Evolutionary conservation across 2,888 invertebrate genomes (phyloP).

Genomic region (Nemurella pictetii): DNA sequence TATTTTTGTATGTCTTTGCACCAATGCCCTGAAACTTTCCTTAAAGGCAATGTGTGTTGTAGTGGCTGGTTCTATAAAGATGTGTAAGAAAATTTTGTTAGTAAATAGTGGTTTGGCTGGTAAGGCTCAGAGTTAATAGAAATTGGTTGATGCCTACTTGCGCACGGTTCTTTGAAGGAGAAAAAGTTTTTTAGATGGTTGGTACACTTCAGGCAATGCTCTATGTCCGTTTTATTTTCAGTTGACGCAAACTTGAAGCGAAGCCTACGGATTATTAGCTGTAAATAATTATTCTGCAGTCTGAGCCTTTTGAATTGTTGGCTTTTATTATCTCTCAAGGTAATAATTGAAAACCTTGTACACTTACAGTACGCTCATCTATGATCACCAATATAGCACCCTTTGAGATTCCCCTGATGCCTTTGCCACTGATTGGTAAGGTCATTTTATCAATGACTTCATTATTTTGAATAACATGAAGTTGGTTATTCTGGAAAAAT

Average conservation of each 20-base stretch:
- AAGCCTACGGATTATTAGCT: slow-evolving; percentile 19
- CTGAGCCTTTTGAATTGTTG: not conserved
- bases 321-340: not conserved
- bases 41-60: not conserved
- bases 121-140: too few species aligned
- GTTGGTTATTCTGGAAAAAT: not conserved
- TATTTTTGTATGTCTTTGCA: slow-evolving; percentile 3
- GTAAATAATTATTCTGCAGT: not conserved
- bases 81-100: too few species aligned
- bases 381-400: not conserved
- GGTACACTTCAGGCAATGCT: slow-evolving; percentile 13
- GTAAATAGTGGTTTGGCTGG: too few species aligned
- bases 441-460: not conserved
- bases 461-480: not conserved
- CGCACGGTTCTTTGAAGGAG: not conserved
- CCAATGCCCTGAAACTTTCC: not conserved
- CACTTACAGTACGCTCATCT: not conserved
- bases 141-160: slow-evolving; percentile 3
- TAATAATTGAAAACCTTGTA: not conserved
- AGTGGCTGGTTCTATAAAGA: not conserved
- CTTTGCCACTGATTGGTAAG: not conserved
- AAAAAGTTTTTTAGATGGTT: not conserved
- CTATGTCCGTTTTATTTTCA: not conserved
- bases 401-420: not conserved
- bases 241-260: slow-evolving; percentile 27